Evolutionary conservation across 2,888 invertebrate genomes (phyloP).

Genomic region (Pimpla rufipes): DNA sequence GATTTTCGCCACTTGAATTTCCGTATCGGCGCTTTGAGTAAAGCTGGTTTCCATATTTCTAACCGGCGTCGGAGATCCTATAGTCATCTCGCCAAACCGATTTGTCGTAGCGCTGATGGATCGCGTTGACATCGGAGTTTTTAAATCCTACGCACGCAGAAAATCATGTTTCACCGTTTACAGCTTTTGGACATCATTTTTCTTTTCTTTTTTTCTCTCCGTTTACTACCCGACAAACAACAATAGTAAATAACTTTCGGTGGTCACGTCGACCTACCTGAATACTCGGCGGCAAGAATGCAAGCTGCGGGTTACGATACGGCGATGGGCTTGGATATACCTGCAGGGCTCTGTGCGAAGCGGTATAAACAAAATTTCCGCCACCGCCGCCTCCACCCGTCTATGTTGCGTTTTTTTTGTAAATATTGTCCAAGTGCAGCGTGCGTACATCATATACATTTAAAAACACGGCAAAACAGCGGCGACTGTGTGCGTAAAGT

Average conservation of each 20-base stretch:
- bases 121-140: constrained; percentile 82
- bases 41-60: constrained; percentile 88
- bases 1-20: constrained; percentile 92
- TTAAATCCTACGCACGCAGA: constrained; percentile 79
- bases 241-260: constrained; percentile 17
- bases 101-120: constrained; percentile 83
- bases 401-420: constrained; percentile 74
- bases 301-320: constrained; percentile 84
- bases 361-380: constrained; percentile 82
- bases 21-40: constrained; percentile 89
- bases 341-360: constrained; percentile 84
- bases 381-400: constrained; percentile 81
- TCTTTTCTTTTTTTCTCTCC: not conserved
- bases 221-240: not conserved
- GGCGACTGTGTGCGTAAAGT: constrained; percentile 51
- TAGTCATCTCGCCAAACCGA: constrained; percentile 83
- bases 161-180: constrained; percentile 25
- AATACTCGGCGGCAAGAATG: constrained; percentile 84
- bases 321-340: constrained; percentile 84
- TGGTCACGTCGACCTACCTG: constrained; percentile 78
- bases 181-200: not conserved
- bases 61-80: constrained; percentile 82
- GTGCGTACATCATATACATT: constrained; percentile 74
- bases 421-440: constrained; percentile 82
- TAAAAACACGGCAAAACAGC: constrained; percentile 26